These are phyloP conservation scores for Paratrypauchen microcephalus DNA, from an alignment of 2,797 vertebrate genomes.

Conservation along the genomic window DNA sequence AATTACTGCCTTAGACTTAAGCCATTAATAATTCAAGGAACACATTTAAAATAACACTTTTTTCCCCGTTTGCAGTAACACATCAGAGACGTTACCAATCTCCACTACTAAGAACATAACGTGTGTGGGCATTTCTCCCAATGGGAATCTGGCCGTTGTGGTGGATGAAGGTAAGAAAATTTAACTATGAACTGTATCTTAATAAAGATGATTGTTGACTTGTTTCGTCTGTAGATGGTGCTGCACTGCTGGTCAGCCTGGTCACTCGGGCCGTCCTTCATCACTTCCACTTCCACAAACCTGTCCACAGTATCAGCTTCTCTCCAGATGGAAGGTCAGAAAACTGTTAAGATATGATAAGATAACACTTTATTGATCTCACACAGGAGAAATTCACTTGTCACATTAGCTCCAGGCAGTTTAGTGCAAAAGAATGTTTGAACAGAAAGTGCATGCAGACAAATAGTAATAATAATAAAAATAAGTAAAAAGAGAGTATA, in stretches of 20 bases:
- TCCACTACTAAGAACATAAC: conserved; percentile 87
- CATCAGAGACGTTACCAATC: conserved; percentile 87
- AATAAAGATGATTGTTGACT: neutral
- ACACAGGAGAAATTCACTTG: no score
- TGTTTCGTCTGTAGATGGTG: conserved; percentile 79
- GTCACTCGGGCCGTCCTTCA: conserved; percentile 86
- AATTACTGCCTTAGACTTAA: no score
- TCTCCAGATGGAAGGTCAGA: conserved; percentile 92
- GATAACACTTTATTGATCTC: no score
- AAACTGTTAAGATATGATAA: no score
- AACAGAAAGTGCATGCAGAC: no score
- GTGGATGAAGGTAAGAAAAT: conserved; percentile 88
- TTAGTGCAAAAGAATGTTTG: no score
- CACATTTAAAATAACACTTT: neutral
- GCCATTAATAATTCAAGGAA: no score
- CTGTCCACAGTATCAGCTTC: conserved; percentile 87
- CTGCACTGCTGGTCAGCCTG: conserved; percentile 87
- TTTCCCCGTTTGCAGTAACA: conserved; percentile 80
- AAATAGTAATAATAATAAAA: no score
- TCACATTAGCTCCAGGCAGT: no score
- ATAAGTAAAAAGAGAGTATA: no score
- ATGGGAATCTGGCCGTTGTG: conserved; percentile 87
- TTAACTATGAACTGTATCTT: neutral
- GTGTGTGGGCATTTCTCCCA: conserved; percentile 90
- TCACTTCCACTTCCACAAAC: conserved; percentile 91